phyloP scores from a whole-genome alignment of 2,888 invertebrate genomes.

The Sceliomorpha sp. region DNA sequence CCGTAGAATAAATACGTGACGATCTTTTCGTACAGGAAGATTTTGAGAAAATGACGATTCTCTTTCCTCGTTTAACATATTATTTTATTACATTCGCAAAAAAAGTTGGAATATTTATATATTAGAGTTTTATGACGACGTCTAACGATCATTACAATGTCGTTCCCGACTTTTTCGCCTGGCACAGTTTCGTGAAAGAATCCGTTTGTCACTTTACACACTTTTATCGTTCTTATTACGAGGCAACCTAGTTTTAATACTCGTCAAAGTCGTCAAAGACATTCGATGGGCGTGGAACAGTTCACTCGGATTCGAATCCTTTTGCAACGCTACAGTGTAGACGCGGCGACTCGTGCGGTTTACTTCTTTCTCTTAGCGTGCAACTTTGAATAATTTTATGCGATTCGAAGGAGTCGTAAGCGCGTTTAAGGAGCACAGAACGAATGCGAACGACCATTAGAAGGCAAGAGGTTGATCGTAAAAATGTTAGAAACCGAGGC shows the following conservation, averaged over 20 bases:
- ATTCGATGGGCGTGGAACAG: conserved; percentile 41
- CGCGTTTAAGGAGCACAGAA: conserved; percentile 48
- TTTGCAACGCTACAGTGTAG: conserved; percentile 29
- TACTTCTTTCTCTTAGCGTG: conserved; percentile 51
- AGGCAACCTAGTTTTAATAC: conserved; percentile 25
- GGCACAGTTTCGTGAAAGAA: conserved; percentile 17
- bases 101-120: too few species aligned
- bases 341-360: conserved; percentile 41
- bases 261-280: conserved; percentile 47
- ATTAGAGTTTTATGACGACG: too few species aligned
- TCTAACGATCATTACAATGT: too few species aligned
- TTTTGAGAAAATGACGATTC: too few species aligned
- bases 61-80: too few species aligned
- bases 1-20: too few species aligned
- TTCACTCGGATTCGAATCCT: conserved; percentile 31
- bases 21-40: too few species aligned
- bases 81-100: too few species aligned
- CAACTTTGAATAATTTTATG: conserved; percentile 56
- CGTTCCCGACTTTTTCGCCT: too few species aligned
- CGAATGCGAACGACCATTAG: conserved; percentile 54
- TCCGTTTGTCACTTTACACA: conserved; percentile 39
- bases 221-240: conserved; percentile 32
- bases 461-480: conserved; percentile 54
- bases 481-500: conserved; percentile 54
- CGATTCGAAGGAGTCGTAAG: conserved; percentile 50